Evolutionary conservation across 2,888 invertebrate genomes (phyloP).

Genomic region (Clivina fossor): DNA sequence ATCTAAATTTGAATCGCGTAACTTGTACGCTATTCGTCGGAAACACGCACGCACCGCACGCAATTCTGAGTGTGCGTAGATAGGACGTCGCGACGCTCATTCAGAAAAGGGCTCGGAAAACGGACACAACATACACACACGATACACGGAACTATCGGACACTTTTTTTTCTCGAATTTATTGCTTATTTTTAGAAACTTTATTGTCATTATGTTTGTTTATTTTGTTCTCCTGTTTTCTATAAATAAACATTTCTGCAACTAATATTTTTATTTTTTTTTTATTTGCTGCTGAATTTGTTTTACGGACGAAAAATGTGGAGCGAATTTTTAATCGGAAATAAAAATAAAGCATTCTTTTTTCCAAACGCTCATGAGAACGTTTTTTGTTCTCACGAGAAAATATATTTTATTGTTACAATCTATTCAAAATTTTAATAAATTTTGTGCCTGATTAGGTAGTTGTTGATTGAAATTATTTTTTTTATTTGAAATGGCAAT

Average conservation of each 20-base stretch:
- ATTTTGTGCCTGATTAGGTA: too few relatives aligned
- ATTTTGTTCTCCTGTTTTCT: background rate
- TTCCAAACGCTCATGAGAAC: constrained; percentile 13
- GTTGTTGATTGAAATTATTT: background rate
- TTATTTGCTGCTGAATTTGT: background rate
- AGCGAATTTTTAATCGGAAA: constrained; percentile 15
- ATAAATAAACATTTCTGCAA: background rate
- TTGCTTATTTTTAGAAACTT: background rate
- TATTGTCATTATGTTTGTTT: background rate
- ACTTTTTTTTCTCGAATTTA: constrained; percentile 1
- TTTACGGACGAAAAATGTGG: constrained; percentile 8
- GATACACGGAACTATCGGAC: constrained; percentile 21
- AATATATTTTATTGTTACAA: constrained; percentile 7
- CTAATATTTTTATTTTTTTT: too few relatives aligned
- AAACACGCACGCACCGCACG: constrained; percentile 20
- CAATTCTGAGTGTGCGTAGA: constrained; percentile 29
- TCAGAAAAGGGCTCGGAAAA: constrained; percentile 17
- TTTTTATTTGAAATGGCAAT: background rate
- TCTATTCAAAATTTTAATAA: too few relatives aligned
- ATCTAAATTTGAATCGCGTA: constrained; percentile 29
- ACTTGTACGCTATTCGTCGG: constrained; percentile 30
- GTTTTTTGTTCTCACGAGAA: constrained; percentile 33
- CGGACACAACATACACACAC: too few relatives aligned
- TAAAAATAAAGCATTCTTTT: constrained; percentile 16
- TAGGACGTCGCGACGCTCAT: constrained; percentile 29